Conservation (phyloP, 2,113 vertebrate species). For the Cariama cristata region DNA sequence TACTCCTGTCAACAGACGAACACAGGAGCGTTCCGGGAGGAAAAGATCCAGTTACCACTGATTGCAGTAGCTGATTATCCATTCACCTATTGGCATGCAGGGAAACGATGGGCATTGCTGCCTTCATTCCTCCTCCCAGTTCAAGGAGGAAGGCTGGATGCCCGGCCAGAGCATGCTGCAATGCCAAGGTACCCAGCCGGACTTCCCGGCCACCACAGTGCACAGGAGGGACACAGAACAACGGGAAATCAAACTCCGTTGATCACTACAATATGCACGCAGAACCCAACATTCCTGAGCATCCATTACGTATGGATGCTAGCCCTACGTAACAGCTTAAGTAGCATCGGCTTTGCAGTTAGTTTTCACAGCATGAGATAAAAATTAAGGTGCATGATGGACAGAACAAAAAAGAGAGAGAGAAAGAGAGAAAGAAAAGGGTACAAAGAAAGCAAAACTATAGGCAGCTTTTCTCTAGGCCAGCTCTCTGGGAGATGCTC, state of each 20-base stretch:
- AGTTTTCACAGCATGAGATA: background rate
- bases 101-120: rapidly evolving
- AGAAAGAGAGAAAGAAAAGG: background rate
- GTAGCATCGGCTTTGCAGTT: background rate
- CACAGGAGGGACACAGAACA: background rate
- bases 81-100: background rate
- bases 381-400: background rate
- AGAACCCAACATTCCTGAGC: background rate
- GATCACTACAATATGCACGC: rapidly evolving
- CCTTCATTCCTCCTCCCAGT: background rate
- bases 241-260: background rate
- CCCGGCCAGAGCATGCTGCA: background rate
- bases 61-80: too few species aligned
- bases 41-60: background rate
- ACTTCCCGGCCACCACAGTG: background rate
- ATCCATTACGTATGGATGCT: background rate
- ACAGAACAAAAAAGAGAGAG: background rate
- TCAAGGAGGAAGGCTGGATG: background rate
- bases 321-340: background rate
- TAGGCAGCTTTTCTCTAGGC: background rate
- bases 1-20: background rate
- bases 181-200: background rate
- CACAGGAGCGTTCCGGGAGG: background rate
- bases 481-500: background rate
- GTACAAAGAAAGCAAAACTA: background rate